Evolutionary conservation across 1,140 invertebrate species (phyloP).

Genomic region (Proales similis): DNA sequence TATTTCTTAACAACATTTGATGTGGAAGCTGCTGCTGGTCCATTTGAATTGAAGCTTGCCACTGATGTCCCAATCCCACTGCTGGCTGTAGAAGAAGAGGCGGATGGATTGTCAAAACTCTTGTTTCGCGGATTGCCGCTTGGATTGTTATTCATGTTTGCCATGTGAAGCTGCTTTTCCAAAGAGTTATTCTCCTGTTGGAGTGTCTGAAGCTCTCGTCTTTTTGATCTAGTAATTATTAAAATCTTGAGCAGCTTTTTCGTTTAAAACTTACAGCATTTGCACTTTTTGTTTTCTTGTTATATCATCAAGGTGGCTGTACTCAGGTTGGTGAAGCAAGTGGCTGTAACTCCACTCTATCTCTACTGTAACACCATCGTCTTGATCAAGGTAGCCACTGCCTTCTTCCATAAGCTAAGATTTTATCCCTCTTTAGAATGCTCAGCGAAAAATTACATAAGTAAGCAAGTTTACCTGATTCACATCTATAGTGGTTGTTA

Average conservation of each 20-base stretch:
- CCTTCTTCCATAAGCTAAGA: slow-evolving; percentile 58
- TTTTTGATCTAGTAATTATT: slow-evolving; percentile 48
- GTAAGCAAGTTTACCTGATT: slow-evolving; percentile 21
- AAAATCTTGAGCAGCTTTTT: not conserved
- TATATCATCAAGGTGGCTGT: slow-evolving; percentile 78
- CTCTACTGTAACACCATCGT: slow-evolving; percentile 69
- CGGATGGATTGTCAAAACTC: slow-evolving; percentile 32
- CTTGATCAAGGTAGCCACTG: slow-evolving; percentile 64
- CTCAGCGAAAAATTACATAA: not conserved
- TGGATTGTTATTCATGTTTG: slow-evolving; percentile 58
- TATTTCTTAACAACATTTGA: slow-evolving; percentile 36
- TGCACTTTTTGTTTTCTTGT: slow-evolving; percentile 74
- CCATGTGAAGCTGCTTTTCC: slow-evolving; percentile 75
- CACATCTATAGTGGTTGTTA: slow-evolving; percentile 59
- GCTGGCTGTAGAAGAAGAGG: not conserved
- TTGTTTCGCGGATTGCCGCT: slow-evolving; percentile 3
- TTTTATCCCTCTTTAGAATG: not conserved
- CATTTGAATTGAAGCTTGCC: slow-evolving; percentile 6
- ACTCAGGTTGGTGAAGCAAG: slow-evolving; percentile 72
- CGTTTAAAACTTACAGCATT: slow-evolving; percentile 62
- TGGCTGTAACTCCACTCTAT: slow-evolving; percentile 79
- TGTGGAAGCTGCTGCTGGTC: slow-evolving; percentile 2
- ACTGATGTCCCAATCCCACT: slow-evolving; percentile 17
- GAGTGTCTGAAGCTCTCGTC: slow-evolving; percentile 70
- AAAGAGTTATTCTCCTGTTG: slow-evolving; percentile 77